Conservation (phyloP, 92 coral and sea anemone genomes). For the Actinostola sp. region DNA sequence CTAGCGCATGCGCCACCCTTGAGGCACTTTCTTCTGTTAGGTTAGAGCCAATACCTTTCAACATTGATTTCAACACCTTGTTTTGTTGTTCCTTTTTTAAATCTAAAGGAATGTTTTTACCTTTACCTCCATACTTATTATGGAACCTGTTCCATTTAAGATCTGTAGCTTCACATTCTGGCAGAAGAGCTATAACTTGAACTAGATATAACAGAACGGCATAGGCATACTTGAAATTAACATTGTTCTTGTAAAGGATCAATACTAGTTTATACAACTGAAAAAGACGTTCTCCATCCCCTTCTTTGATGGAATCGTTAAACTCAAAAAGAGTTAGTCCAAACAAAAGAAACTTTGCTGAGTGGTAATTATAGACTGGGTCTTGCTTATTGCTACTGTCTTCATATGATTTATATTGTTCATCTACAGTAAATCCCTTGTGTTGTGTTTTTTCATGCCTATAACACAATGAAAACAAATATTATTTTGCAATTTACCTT, state of each 20-base stretch:
- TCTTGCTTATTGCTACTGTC: no score
- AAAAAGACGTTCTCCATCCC: constrained; percentile 59
- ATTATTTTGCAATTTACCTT: no score
- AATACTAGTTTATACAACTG: constrained; percentile 54
- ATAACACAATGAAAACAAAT: constrained; percentile 9
- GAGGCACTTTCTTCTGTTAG: constrained; percentile 39
- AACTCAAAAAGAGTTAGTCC: constrained; percentile 46
- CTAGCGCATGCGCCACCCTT: constrained; percentile 39
- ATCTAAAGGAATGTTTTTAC: constrained; percentile 59
- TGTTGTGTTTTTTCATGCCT: constrained; percentile 37
- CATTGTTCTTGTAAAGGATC: constrained; percentile 45
- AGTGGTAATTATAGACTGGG: constrained; percentile 60
- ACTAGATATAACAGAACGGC: constrained; percentile 25
- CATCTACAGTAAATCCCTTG: neutral
- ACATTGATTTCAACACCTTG: constrained; percentile 44
- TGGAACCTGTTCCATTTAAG: constrained; percentile 63
- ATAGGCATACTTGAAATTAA: constrained; percentile 63
- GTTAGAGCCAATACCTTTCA: constrained; percentile 61
- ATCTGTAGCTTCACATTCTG: constrained; percentile 52
- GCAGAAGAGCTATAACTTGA: constrained; percentile 37
- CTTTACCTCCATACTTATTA: constrained; percentile 59
- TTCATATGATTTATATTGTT: neutral
- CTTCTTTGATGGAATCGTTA: constrained; percentile 67
- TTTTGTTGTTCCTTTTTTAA: constrained; percentile 63
- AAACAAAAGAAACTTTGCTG: constrained; percentile 25